Evolutionary conservation across 2,797 vertebrate species (phyloP), one percentile per base, ranked within the genome.

Genomic region (Fringilla coelebs): DNA sequence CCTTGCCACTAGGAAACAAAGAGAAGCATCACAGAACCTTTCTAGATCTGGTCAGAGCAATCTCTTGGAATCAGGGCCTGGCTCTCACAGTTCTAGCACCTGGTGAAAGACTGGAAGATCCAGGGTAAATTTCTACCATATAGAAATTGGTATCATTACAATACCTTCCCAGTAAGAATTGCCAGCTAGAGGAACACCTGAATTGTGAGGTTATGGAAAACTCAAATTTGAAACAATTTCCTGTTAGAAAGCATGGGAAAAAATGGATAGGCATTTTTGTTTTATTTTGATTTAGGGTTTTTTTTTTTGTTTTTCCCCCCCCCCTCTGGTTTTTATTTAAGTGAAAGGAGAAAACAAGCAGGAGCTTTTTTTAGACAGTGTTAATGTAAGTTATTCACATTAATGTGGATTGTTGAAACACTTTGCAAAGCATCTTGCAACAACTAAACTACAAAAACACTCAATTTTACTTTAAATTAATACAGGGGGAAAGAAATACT

Each of bases 251-350:
- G 7, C 22, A 54, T 2, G 8, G 20, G 17, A 55, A 58, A 9
- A 49, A 46, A 46, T 7, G 1, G 5, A 17, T 26, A 31, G 6
- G 17, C 8, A 18, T 18, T 36, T 40, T 21, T 17, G 25, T 1
- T 38, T 20, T 18, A 24, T 10, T 13, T 22, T 38, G 3, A 11
- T 61, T 24, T 51, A 13, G 18, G 18, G 2, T 5, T 7, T 11
- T 7, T 11, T 41, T 45, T 32, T 17, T 10, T 17, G 22, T 22
- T 21, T 9, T 3, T 5, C 1, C 3, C 1, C 9, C 8, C 1
- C 2, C 1, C 8, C 6, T 4, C 24, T 14, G 17, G 9, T 20
- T 81, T 76, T 71, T 31, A 24, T 40, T 78, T 61, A 78, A 79
- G 45, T 38, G 25, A 75, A 73, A 82, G 32, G 4, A 80, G 52